A percentile compares a stretch with the other conserved stretches of the same genome.
Conservation (phyloP, 2,888 invertebrate species). For the Cenopis cana region DNA sequence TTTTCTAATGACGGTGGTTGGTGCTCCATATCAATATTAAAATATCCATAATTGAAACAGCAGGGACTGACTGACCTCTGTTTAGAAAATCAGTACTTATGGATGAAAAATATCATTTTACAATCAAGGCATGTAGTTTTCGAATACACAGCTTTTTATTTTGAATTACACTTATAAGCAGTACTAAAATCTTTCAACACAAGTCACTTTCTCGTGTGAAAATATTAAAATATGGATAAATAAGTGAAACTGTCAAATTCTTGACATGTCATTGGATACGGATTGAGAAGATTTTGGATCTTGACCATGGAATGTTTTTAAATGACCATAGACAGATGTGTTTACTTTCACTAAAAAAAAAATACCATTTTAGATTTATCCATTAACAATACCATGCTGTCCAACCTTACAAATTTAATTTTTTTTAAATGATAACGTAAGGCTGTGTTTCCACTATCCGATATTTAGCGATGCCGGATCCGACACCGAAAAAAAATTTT, state of each 20-base stretch:
- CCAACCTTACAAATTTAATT: slow-evolving; percentile 19
- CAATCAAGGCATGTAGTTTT: slow-evolving; percentile 16
- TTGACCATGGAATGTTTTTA: slow-evolving; percentile 41
- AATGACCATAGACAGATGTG: slow-evolving; percentile 39
- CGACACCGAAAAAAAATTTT: too few species aligned
- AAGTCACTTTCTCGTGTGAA: slow-evolving; percentile 58
- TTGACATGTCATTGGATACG: slow-evolving; percentile 54
- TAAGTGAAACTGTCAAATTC: slow-evolving; percentile 64
- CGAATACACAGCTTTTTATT: slow-evolving; percentile 10
- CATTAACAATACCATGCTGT: background rate
- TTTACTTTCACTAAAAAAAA: slow-evolving; percentile 35
- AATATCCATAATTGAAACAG: slow-evolving; percentile 40
- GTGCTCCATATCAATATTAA: slow-evolving; percentile 40
- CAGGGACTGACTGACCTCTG: slow-evolving; percentile 42
- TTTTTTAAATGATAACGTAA: too few species aligned
- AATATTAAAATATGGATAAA: slow-evolving; percentile 56
- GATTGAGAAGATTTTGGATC: slow-evolving; percentile 39
- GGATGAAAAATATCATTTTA: slow-evolving; percentile 9
- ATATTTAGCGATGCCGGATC: too few species aligned
- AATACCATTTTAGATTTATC: background rate
- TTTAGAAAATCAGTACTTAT: slow-evolving; percentile 26
- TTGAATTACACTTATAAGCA: slow-evolving; percentile 29
- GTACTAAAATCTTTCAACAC: slow-evolving; percentile 45
- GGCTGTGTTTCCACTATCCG: too few species aligned
- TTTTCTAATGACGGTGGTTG: slow-evolving; percentile 33